These are phyloP conservation scores for Cydia splendana DNA, from an alignment of 1,140 invertebrate species.

Conservation along the genomic window DNA sequence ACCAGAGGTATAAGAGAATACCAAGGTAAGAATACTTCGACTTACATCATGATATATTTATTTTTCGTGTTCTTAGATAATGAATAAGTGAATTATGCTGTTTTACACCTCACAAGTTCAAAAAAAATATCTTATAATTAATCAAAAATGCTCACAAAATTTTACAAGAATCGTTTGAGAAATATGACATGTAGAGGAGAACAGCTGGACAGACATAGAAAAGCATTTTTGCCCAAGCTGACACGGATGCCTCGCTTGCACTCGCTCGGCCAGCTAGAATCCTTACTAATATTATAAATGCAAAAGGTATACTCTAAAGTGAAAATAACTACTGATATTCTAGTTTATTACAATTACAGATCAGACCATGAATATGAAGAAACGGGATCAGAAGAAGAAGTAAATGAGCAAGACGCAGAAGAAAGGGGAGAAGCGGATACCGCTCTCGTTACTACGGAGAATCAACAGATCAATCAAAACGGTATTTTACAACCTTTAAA, in stretches of 20 bases:
- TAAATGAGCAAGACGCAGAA: slow-evolving; percentile 84
- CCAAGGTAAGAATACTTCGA: slow-evolving; percentile 55
- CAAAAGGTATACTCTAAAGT: background rate
- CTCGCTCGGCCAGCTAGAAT: background rate
- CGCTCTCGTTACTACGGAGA: slow-evolving; percentile 54
- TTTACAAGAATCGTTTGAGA: too few species aligned
- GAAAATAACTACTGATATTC: background rate
- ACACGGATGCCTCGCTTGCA: too few species aligned
- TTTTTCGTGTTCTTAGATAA: background rate
- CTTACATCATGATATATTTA: background rate
- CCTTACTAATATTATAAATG: too few species aligned
- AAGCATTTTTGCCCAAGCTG: too few species aligned
- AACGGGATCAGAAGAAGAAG: slow-evolving; percentile 86
- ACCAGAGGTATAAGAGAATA: slow-evolving; percentile 65
- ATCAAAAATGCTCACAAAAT: too few species aligned
- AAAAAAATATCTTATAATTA: too few species aligned
- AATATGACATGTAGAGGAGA: too few species aligned
- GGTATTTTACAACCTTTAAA: slow-evolving; percentile 44
- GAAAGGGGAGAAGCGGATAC: slow-evolving; percentile 84
- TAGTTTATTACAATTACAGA: slow-evolving; percentile 60
- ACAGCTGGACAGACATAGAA: too few species aligned
- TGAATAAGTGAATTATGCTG: too few species aligned
- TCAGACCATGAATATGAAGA: slow-evolving; percentile 86
- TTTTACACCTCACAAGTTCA: too few species aligned
- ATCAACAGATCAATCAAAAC: slow-evolving; percentile 58